A percentile compares a stretch with the other conserved stretches of the same genome.
Evolutionary conservation across 2,888 invertebrate genomes (phyloP).

Genomic region (Boloria euphrosyne): DNA sequence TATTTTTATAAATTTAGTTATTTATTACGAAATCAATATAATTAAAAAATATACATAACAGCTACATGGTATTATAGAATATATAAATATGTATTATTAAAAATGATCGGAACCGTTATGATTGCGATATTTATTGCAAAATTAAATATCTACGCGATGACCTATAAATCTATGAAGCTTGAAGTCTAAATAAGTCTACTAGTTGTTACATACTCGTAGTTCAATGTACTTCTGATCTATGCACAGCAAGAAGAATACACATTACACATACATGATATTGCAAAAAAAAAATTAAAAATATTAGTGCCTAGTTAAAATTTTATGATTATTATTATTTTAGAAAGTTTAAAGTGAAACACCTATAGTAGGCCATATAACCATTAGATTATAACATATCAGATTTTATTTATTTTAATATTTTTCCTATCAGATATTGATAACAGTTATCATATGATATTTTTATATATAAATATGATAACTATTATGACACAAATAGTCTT

Average conservation of each 20-base stretch:
- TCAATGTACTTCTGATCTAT: conserved; percentile 2
- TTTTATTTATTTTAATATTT: background rate
- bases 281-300: no score
- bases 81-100: background rate
- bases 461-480: background rate
- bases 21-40: background rate
- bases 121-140: conserved; percentile 25
- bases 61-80: background rate
- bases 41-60: no score
- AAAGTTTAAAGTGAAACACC: no score
- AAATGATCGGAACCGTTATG: background rate
- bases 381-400: background rate
- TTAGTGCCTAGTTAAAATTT: no score
- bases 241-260: no score
- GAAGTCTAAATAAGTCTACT: conserved; percentile 21
- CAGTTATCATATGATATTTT: conserved; percentile 9
- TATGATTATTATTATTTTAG: no score
- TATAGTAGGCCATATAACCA: no score
- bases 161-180: conserved; percentile 38
- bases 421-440: conserved; percentile 12
- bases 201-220: conserved; percentile 26
- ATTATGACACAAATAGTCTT: conserved; percentile 5
- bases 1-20: background rate
- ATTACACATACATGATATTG: no score
- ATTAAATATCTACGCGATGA: conserved; percentile 33